These are phyloP conservation scores for Toxotes chatareus DNA, from an alignment of 2,113 vertebrate genomes.

Conservation along the genomic window DNA sequence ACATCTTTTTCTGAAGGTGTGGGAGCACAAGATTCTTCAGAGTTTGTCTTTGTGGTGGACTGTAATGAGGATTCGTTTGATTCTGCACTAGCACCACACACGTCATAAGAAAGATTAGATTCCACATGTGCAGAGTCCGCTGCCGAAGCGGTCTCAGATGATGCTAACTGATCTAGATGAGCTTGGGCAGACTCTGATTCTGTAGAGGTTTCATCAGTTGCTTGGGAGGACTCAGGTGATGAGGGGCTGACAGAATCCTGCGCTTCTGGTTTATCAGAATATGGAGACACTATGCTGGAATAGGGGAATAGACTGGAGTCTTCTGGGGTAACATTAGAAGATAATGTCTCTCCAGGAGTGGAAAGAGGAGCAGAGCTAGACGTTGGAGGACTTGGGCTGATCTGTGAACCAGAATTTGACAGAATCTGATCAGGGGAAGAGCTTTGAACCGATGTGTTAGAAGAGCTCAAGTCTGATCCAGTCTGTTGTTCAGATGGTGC, in stretches of 20 bases:
- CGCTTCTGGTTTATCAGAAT: conserved; percentile 12
- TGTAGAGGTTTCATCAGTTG: conserved; percentile 11
- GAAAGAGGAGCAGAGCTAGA: not conserved
- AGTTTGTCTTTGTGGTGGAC: conserved; percentile 2
- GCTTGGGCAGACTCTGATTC: not conserved
- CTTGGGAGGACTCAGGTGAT: not conserved
- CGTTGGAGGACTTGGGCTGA: conserved; percentile 1
- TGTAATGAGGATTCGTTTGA: conserved; percentile 6
- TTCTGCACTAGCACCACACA: conserved; percentile 18
- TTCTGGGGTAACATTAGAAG: not conserved
- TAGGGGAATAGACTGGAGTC: conserved; percentile 5
- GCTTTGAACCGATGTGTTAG: conserved; percentile 1
- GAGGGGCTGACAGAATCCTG: not conserved
- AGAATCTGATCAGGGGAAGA: conserved; percentile 31
- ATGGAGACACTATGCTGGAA: conserved; percentile 3
- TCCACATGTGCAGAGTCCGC: conserved; percentile 4
- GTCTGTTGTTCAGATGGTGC: not conserved
- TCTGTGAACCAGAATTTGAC: conserved; percentile 26
- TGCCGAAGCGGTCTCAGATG: conserved; percentile 1
- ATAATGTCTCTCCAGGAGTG: not conserved
- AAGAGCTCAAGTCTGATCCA: conserved; percentile 19
- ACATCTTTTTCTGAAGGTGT: conserved; percentile 12
- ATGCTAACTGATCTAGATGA: not conserved
- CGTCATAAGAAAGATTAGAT: conserved; percentile 18
- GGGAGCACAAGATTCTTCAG: conserved; percentile 9